Evolutionary conservation across 2,888 invertebrate species (phyloP).

Genomic region (Eilema caniola): DNA sequence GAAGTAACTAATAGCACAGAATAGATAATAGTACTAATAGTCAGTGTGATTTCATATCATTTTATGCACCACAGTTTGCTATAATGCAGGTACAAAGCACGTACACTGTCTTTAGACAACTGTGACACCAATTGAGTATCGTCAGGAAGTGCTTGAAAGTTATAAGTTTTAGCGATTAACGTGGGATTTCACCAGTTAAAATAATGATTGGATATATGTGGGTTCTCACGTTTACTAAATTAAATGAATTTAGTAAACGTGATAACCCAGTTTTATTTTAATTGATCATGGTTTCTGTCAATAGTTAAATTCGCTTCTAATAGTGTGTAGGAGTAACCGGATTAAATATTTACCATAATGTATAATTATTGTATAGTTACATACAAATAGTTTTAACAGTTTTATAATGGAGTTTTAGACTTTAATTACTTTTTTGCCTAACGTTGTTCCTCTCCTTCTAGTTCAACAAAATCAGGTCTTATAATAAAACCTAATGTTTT

Average conservation of each 20-base stretch:
- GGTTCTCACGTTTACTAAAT: not conserved
- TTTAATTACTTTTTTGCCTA: not conserved
- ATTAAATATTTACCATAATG: not conserved
- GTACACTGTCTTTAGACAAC: slow-evolving; percentile 38
- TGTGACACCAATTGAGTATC: slow-evolving; percentile 48
- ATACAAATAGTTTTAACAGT: too few relatives aligned
- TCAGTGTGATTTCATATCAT: slow-evolving; percentile 27
- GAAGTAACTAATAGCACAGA: not conserved
- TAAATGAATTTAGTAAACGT: not conserved
- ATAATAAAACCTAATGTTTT: not conserved
- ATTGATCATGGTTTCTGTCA: not conserved
- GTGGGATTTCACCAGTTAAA: not conserved
- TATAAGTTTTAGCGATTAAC: slow-evolving; percentile 39
- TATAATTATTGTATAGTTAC: too few relatives aligned
- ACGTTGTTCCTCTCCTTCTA: not conserved
- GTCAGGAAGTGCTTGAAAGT: slow-evolving; percentile 47
- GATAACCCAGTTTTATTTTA: not conserved
- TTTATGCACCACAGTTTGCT: slow-evolving; percentile 9
- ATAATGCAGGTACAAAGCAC: slow-evolving; percentile 14
- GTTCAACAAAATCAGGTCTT: not conserved
- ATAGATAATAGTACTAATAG: slow-evolving; percentile 16
- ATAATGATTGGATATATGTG: not conserved
- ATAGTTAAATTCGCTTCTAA: not conserved
- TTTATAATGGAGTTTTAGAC: not conserved
- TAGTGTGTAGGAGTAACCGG: not conserved